Evolutionary conservation across 2,888 invertebrate species (phyloP).

Genomic region (Athetis lepigone): DNA sequence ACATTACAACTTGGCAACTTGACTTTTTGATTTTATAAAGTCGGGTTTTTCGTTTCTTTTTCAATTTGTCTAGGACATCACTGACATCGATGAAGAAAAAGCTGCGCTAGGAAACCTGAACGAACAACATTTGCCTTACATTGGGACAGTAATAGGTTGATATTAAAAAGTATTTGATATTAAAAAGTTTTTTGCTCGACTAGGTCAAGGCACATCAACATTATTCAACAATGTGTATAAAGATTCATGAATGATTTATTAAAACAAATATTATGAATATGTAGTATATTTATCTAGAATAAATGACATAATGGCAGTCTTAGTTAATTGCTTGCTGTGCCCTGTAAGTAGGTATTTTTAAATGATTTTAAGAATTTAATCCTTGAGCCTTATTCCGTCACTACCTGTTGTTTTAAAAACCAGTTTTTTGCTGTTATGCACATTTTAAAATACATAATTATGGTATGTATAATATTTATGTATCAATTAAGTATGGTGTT

Average conservation of each 20-base stretch:
- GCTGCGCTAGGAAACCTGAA: too few species aligned
- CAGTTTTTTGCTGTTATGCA: neutral
- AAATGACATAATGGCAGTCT: conserved; percentile 28
- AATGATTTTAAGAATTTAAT: conserved; percentile 48
- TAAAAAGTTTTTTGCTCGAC: too few species aligned
- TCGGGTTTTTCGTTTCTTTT: too few species aligned
- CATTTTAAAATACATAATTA: conserved; percentile 35
- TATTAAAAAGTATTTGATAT: too few species aligned
- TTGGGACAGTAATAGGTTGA: too few species aligned
- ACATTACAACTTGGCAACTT: too few species aligned
- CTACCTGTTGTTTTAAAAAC: conserved; percentile 27
- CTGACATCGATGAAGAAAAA: too few species aligned
- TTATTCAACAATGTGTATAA: conserved; percentile 24
- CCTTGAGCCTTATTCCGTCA: neutral
- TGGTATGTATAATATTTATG: conserved; percentile 16
- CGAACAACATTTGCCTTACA: too few species aligned
- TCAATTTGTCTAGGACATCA: too few species aligned
- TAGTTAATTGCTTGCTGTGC: conserved; percentile 33
- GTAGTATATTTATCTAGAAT: conserved; percentile 37
- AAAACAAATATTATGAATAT: conserved; percentile 47
- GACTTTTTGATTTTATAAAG: too few species aligned
- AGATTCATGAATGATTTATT: conserved; percentile 27
- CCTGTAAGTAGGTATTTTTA: conserved; percentile 38
- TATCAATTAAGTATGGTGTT: neutral
- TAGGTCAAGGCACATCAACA: conserved; percentile 39